phyloP scores from a whole-genome alignment of 2,888 invertebrate species.

The Spisula subtruncata region DNA sequence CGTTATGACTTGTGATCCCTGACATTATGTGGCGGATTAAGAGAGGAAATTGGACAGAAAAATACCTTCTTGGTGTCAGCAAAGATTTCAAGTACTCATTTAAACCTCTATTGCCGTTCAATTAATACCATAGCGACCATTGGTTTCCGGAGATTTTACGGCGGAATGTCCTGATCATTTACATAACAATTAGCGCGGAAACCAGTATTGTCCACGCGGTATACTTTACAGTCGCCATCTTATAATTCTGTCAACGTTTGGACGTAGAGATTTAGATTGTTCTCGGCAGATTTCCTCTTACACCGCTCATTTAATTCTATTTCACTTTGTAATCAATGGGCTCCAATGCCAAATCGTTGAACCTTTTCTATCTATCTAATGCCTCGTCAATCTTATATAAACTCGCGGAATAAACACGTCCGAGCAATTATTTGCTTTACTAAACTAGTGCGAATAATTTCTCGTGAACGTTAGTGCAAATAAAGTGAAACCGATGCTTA shows the following conservation, averaged over 20 bases:
- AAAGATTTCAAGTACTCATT: slow-evolving; percentile 31
- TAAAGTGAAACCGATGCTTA: too few relatives aligned
- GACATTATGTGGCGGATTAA: slow-evolving; percentile 28
- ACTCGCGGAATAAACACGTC: too few relatives aligned
- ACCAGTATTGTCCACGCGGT: not conserved
- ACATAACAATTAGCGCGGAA: slow-evolving; percentile 19
- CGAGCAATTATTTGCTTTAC: too few relatives aligned
- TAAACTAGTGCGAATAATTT: too few relatives aligned
- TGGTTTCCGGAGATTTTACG: not conserved
- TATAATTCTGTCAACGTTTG: not conserved
- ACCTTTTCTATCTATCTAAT: too few relatives aligned
- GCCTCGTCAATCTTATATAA: too few relatives aligned
- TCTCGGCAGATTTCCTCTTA: not conserved
- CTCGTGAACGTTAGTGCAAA: too few relatives aligned
- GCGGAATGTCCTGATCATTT: not conserved
- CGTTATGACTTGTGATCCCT: slow-evolving; percentile 23
- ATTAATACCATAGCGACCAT: not conserved
- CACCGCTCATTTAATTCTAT: not conserved
- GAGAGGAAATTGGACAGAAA: slow-evolving; percentile 16
- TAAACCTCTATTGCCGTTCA: slow-evolving; percentile 21
- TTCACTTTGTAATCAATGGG: too few relatives aligned
- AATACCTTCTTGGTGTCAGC: slow-evolving; percentile 3
- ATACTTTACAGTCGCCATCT: not conserved
- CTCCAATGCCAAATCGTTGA: too few relatives aligned
- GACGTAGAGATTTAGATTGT: slow-evolving; percentile 2